These are phyloP conservation scores for Apodemus speciosus DNA, from an alignment of 2,113 vertebrate species.

Conservation along the genomic window DNA sequence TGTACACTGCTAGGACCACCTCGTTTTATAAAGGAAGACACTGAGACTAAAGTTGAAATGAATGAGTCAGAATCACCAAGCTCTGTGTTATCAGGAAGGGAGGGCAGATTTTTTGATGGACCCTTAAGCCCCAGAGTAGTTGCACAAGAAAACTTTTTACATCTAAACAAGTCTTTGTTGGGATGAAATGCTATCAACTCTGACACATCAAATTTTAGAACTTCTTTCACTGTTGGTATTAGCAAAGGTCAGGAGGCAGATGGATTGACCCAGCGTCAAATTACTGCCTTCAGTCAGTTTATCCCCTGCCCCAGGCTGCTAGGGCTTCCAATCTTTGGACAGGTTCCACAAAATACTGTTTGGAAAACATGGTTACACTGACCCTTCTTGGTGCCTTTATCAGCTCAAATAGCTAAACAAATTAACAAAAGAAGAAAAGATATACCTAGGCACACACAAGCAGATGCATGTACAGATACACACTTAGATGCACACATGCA, in stretches of 20 bases:
- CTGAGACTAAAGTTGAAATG: neutral
- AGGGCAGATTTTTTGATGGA: neutral
- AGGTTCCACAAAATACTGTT: slow-evolving; percentile 37
- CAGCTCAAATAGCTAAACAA: slow-evolving; percentile 52
- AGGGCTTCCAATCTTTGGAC: neutral
- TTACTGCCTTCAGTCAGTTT: neutral
- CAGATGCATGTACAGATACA: no score
- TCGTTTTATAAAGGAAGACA: neutral
- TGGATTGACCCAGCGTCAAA: neutral
- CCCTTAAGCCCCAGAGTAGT: neutral
- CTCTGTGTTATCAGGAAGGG: neutral
- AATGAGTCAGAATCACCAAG: neutral
- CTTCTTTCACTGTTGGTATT: neutral
- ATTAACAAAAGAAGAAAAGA: neutral
- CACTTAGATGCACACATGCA: neutral
- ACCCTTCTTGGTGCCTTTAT: neutral
- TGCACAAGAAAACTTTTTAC: neutral
- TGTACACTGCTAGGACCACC: neutral
- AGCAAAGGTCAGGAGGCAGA: neutral
- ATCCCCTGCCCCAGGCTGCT: neutral
- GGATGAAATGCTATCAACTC: neutral
- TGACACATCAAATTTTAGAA: neutral
- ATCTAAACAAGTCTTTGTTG: slow-evolving; percentile 14
- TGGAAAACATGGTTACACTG: neutral
- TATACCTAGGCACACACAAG: neutral